Conservation (phyloP, 2,797 vertebrate species). For the Neomorphus geoffroyi region DNA sequence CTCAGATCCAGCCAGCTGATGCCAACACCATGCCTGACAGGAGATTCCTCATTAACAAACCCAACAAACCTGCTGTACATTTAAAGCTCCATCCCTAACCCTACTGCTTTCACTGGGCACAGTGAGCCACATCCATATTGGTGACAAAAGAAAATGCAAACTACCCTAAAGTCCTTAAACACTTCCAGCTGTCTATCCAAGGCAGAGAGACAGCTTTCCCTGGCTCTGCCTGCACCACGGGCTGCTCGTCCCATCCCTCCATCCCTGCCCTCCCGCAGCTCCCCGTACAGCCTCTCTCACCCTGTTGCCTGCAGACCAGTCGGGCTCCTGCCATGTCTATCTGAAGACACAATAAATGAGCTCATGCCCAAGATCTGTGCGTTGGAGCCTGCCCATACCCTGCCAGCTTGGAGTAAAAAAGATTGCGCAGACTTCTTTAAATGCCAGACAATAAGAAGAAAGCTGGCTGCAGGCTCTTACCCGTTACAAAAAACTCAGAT, state of each 20-base stretch:
- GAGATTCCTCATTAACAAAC: neutral
- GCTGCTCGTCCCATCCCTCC: neutral
- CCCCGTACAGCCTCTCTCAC: neutral
- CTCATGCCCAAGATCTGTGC: neutral
- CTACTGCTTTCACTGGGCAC: neutral
- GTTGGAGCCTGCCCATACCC: neutral
- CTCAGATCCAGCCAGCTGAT: neutral
- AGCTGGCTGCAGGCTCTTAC: slow-evolving; percentile 20
- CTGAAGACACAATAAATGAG: slow-evolving; percentile 24
- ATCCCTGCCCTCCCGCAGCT: neutral
- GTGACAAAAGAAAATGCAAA: neutral
- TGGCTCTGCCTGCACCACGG: neutral
- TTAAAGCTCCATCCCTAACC: neutral
- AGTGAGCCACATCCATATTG: accelerated
- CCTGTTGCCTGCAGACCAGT: neutral
- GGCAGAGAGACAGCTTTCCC: neutral
- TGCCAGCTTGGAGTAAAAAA: slow-evolving; percentile 2
- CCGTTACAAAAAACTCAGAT: neutral
- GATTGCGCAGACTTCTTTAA: neutral
- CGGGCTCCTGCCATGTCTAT: slow-evolving; percentile 1
- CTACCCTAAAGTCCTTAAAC: neutral
- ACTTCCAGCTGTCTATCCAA: neutral
- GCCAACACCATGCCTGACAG: accelerated
- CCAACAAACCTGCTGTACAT: accelerated
- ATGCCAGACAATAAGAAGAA: slow-evolving; percentile 25